Percentiles rank a stretch among this genome's conserved stretches.
Conservation (phyloP, 2,113 vertebrate genomes). For the Fukomys damarensis region DNA sequence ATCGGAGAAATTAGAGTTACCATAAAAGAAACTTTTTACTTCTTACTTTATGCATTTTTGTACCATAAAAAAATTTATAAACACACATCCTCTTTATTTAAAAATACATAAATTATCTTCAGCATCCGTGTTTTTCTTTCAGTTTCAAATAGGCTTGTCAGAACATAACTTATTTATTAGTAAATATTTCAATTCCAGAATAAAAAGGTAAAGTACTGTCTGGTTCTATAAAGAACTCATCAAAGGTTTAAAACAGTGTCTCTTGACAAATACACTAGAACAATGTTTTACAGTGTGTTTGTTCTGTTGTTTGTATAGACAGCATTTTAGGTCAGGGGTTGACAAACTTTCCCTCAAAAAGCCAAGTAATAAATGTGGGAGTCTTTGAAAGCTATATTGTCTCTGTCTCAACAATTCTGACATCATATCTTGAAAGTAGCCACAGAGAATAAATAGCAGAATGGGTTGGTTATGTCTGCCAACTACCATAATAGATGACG, state of each 20-base stretch:
- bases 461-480: background rate
- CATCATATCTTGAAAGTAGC: background rate
- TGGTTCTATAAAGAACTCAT: constrained; percentile 32
- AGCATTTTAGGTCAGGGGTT: constrained; percentile 28
- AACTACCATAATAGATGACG: background rate
- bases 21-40: background rate
- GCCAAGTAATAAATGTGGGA: background rate
- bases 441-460: background rate
- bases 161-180: constrained; percentile 36
- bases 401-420: background rate
- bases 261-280: background rate
- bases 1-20: background rate
- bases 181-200: constrained; percentile 50
- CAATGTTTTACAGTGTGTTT: background rate
- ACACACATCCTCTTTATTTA: constrained; percentile 24
- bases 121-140: background rate
- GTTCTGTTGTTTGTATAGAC: background rate
- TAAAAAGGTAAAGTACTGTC: constrained; percentile 14
- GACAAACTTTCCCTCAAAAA: constrained; percentile 20
- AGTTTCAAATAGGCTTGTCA: background rate
- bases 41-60: constrained; percentile 26
- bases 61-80: constrained; percentile 12
- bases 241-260: background rate
- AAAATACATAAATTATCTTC: constrained; percentile 28
- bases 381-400: background rate